A percentile compares a stretch with the other conserved stretches of the same genome.
These are phyloP conservation scores for Portunus trituberculatus DNA, from an alignment of 1,140 invertebrate genomes.

Conservation along the genomic window DNA sequence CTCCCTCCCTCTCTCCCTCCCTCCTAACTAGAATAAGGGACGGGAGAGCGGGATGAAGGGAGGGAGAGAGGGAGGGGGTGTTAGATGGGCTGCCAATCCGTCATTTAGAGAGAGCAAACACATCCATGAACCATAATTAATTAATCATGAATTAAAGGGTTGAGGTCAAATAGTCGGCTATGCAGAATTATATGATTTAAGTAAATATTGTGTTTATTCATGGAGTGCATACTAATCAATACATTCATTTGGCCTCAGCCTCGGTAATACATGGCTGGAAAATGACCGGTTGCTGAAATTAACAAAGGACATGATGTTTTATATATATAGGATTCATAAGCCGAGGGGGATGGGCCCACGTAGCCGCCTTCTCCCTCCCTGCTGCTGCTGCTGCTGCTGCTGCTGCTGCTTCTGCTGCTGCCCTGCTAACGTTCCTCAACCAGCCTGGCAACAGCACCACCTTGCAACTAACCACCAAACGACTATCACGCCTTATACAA, in stretches of 20 bases:
- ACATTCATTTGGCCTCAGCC: conserved; percentile 9
- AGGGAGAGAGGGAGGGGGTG: conserved; percentile 3
- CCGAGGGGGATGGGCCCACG: not conserved
- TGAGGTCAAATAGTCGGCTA: conserved; percentile 59
- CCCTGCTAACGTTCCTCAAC: not conserved
- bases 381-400: too few relatives aligned
- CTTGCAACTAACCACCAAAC: not conserved
- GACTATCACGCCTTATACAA: not conserved
- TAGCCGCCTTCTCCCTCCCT: not conserved
- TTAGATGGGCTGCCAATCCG: conserved; percentile 34
- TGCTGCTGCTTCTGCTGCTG: not conserved
- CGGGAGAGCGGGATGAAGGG: not conserved
- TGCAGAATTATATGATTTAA: conserved; percentile 51
- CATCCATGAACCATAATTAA: conserved; percentile 64
- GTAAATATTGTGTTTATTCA: conserved; percentile 57
- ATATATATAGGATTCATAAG: conserved; percentile 7
- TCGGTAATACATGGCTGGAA: conserved; percentile 2
- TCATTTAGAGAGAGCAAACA: conserved; percentile 59
- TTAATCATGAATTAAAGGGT: conserved; percentile 70
- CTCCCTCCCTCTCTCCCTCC: not conserved
- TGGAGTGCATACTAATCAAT: conserved; percentile 45
- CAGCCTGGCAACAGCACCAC: not conserved
- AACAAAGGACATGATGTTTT: conserved; percentile 23
- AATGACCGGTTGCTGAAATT: conserved; percentile 22
- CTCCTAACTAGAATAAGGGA: not conserved